These are phyloP conservation scores for Neosilurus hyrtlii DNA, from an alignment of 2,797 vertebrate species.

Conservation along the genomic window DNA sequence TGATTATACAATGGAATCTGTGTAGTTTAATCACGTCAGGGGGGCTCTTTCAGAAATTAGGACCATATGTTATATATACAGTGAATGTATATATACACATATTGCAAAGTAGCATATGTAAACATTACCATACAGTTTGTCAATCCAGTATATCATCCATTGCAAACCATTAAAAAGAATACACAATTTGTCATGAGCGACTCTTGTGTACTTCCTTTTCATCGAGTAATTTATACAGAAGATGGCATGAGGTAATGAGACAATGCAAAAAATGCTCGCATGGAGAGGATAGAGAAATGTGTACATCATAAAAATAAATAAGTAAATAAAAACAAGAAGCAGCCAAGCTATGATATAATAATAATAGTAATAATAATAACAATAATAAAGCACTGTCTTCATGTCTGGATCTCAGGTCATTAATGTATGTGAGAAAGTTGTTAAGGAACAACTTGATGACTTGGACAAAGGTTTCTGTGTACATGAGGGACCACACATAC, in stretches of 20 bases:
- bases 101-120: slow-evolving; percentile 61
- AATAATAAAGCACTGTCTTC: slow-evolving; percentile 48
- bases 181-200: slow-evolving; percentile 76
- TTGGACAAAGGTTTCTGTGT: slow-evolving; percentile 89
- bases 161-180: slow-evolving; percentile 85
- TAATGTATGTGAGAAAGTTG: slow-evolving; percentile 93
- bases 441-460: slow-evolving; percentile 82
- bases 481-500: slow-evolving; percentile 89
- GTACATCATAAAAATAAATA: slow-evolving; percentile 50
- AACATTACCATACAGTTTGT: slow-evolving; percentile 66
- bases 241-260: slow-evolving; percentile 58
- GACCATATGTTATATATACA: slow-evolving; percentile 72
- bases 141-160: slow-evolving; percentile 68
- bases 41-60: slow-evolving; percentile 46
- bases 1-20: slow-evolving; percentile 82
- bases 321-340: slow-evolving; percentile 29
- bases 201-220: slow-evolving; percentile 81
- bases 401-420: slow-evolving; percentile 75
- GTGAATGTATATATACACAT: slow-evolving; percentile 75
- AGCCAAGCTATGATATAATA: background rate
- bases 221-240: slow-evolving; percentile 57
- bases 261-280: slow-evolving; percentile 52
- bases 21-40: slow-evolving; percentile 65
- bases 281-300: slow-evolving; percentile 57
- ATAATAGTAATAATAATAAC: slow-evolving; percentile 17